A percentile compares a stretch with the other conserved stretches of the same genome.
These are phyloP conservation scores for Galemys pyrenaicus DNA, from an alignment of 2,113 vertebrate genomes.

Conservation along the genomic window DNA sequence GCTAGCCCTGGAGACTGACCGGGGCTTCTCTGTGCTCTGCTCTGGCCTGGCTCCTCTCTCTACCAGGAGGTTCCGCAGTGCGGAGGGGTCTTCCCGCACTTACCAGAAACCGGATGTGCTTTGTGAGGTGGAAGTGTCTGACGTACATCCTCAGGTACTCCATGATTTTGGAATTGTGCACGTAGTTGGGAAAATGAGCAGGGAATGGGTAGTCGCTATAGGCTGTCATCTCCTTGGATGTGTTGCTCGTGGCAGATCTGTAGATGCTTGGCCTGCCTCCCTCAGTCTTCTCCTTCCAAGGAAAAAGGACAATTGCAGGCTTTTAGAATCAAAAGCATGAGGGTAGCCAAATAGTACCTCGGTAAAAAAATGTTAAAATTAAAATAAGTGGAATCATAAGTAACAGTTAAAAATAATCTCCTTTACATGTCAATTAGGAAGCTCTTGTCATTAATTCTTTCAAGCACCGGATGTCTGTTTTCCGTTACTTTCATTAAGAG, in stretches of 20 bases:
- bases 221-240: conserved; percentile 89
- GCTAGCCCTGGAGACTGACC: background rate
- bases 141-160: conserved; percentile 85
- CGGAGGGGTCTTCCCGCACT: background rate
- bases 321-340: background rate
- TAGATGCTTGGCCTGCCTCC: conserved; percentile 82
- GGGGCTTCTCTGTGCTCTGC: accelerated
- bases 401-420: background rate
- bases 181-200: conserved; percentile 86
- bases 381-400: background rate
- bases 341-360: no score
- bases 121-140: conserved; percentile 83
- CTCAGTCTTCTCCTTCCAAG: conserved; percentile 81
- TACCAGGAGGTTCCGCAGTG: no score
- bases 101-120: conserved; percentile 85
- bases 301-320: background rate
- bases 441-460: background rate
- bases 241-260: conserved; percentile 86
- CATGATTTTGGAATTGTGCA: conserved; percentile 85
- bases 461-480: background rate
- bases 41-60: background rate
- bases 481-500: background rate
- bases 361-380: no score
- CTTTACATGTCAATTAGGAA: background rate
- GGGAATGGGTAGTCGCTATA: conserved; percentile 89